Evolutionary conservation across 2,888 invertebrate genomes (phyloP), one percentile per base, ranked within the genome.

Genomic region (Drosophila maculinotata): DNA sequence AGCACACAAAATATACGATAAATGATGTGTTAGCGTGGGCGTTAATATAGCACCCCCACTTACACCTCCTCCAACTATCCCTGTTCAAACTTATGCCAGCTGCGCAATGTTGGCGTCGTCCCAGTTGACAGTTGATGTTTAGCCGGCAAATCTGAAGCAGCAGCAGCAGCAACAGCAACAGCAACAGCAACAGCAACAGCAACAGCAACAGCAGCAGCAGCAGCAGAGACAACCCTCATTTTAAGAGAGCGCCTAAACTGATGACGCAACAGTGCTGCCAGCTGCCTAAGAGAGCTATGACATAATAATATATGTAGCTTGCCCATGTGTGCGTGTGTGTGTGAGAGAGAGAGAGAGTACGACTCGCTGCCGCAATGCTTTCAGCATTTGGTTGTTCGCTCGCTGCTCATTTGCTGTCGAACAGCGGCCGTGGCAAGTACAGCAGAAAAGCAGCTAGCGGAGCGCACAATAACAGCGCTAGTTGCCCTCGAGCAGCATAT

Each of bases 391-490:
- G 35, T 30, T 44, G 25, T 45, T 33, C 5, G 14, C 15, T 44
- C n/a, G 38, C 31, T 42, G 35, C 65, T 80, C 86, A 89, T 86
- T 87, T 85, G 84, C 79, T 85, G 74, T 77, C 79, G 67, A 87
- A 76, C 88, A 87, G 79, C 84, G 88, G 83, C 89, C 86, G 82
- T 87, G 88, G 70, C 76, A 83, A 80, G 86, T 79, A 76, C 64
- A 62, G 54, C 58, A 39, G n/a, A 71, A 33, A 30, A 44, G 53
- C 44, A 76, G 52, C 36, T 58, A 65, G 69, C 65, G 63, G 51
- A 76, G 64, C 58, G 59, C 35, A n/a, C 12, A 48, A 39, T 41
- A 28, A 39, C 48, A 66, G 51, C 73, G 74, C 57, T 53, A 44
- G 69, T 47, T 52, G 69, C 39, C 57, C 38, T 58, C 57, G 59